These are phyloP conservation scores for Diorhabda sublineata DNA, from an alignment of 1,140 invertebrate species.

Conservation along the genomic window DNA sequence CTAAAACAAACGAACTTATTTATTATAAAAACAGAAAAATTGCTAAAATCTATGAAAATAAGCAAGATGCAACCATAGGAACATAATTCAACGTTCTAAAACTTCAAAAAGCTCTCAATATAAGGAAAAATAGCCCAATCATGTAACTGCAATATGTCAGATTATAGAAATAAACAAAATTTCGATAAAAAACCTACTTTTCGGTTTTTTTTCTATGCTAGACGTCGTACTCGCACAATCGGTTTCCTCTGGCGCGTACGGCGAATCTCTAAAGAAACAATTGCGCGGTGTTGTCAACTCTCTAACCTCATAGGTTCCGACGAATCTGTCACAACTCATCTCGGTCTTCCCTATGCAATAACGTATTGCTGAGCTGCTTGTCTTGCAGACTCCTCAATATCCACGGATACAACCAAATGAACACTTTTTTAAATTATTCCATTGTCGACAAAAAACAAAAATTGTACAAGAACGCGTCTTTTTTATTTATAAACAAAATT, in stretches of 20 bases:
- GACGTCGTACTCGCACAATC: neutral
- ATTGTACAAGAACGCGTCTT: no score
- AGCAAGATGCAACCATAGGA: neutral
- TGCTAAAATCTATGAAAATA: neutral
- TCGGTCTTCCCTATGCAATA: neutral
- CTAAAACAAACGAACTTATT: neutral
- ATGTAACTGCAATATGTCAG: neutral
- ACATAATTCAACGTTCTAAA: neutral
- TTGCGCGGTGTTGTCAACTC: neutral
- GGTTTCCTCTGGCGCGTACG: neutral
- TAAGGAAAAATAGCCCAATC: neutral
- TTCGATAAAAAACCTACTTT: neutral
- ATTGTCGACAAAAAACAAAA: no score
- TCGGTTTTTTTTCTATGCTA: neutral
- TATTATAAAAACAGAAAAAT: neutral
- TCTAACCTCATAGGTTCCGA: neutral
- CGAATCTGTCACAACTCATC: neutral
- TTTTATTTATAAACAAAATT: no score
- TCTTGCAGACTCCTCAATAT: no score
- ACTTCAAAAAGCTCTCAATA: neutral
- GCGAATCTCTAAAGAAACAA: neutral
- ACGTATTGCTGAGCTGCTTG: no score
- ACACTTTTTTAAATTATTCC: no score
- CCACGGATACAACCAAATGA: no score
- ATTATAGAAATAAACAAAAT: neutral